A percentile compares a stretch with the other conserved stretches of the same genome.
Evolutionary conservation across 2,797 vertebrate genomes (phyloP).

Genomic region (Notolabrus celidotus): DNA sequence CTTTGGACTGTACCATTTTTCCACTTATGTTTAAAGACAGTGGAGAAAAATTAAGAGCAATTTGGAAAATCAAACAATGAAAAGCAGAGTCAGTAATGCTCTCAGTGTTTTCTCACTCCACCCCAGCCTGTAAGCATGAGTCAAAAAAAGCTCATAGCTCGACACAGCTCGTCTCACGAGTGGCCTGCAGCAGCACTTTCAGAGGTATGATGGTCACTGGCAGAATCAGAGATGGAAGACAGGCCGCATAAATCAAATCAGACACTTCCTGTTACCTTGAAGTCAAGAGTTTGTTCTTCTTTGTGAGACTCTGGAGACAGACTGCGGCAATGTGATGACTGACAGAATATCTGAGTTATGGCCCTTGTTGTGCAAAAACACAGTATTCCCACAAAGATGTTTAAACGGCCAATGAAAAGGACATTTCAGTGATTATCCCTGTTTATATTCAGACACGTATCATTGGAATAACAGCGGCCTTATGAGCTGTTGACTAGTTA

Average conservation of each 20-base stretch:
- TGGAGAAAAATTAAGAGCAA: background rate
- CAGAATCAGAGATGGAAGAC: background rate
- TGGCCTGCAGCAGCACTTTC: conserved; percentile 1
- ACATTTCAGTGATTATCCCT: no score
- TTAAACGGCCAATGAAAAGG: no score
- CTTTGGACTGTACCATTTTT: conserved; percentile 1
- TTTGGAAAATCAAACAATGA: background rate
- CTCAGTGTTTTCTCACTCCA: background rate
- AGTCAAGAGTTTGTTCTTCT: background rate
- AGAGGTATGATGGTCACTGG: background rate
- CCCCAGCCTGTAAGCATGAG: background rate
- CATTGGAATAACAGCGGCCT: no score
- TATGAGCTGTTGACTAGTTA: no score
- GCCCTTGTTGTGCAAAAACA: no score
- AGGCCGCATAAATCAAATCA: no score
- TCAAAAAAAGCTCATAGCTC: background rate
- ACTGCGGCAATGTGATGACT: no score
- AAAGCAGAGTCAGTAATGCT: background rate
- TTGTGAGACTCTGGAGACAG: background rate
- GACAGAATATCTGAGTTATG: no score
- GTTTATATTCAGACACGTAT: no score
- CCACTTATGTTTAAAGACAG: background rate
- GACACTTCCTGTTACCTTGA: no score
- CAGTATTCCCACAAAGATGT: no score
- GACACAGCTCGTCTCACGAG: background rate